A percentile compares a stretch with the other conserved stretches of the same genome.
These are phyloP conservation scores for Globodera rostochiensis DNA, from an alignment of 1,140 invertebrate genomes.

Conservation along the genomic window DNA sequence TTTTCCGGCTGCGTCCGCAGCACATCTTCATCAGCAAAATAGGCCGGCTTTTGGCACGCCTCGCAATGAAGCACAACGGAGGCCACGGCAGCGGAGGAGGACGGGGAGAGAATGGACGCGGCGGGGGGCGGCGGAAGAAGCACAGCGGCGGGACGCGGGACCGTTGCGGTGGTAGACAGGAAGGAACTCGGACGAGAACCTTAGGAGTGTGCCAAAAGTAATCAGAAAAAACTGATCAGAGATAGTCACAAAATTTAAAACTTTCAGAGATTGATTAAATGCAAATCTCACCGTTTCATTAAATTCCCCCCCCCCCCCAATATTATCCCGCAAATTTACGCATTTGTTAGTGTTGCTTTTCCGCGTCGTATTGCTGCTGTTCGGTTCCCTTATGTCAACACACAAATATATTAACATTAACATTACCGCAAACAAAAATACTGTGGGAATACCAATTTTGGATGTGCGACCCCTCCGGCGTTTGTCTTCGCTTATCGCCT, in stretches of 20 bases:
- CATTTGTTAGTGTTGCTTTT: background rate
- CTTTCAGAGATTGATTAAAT: too few relatives aligned
- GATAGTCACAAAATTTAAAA: too few relatives aligned
- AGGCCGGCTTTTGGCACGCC: constrained; percentile 44
- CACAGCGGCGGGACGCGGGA: constrained; percentile 1
- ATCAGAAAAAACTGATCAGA: background rate
- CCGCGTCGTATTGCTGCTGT: background rate
- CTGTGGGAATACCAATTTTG: background rate
- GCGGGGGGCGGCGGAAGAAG: constrained; percentile 3
- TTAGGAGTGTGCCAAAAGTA: constrained; percentile 24
- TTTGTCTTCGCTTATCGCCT: constrained; percentile 7
- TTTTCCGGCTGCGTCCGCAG: constrained; percentile 35
- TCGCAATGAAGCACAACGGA: constrained; percentile 39
- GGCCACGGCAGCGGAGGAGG: background rate
- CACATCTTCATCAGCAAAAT: constrained; percentile 48
- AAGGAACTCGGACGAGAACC: constrained; percentile 45
- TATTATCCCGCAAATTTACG: background rate
- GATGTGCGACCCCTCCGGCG: background rate
- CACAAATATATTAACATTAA: background rate
- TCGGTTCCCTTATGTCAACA: background rate
- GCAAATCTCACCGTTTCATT: too few relatives aligned
- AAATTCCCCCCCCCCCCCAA: background rate
- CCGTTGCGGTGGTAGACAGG: constrained; percentile 32
- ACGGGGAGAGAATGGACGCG: constrained; percentile 27
- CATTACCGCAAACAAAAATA: background rate